Conservation (phyloP, 2,888 invertebrate species). For the Branchinecta sandiegonensis region DNA sequence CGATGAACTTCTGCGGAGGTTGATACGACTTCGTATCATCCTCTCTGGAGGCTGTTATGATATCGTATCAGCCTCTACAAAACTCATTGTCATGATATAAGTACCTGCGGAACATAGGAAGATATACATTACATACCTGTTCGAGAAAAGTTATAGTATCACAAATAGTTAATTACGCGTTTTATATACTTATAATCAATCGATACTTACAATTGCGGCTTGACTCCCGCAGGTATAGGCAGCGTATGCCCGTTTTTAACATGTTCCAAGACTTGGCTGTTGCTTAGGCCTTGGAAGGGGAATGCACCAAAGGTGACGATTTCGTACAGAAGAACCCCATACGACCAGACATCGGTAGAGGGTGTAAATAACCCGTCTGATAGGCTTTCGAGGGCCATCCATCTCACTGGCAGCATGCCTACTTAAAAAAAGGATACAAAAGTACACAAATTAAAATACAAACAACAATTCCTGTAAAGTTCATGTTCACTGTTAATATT, state of each 20-base stretch:
- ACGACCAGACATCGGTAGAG: conserved; percentile 79
- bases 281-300: conserved; percentile 69
- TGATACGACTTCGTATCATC: too few species aligned
- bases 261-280: conserved; percentile 63
- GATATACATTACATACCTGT: too few species aligned
- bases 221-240: conserved; percentile 57
- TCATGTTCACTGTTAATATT: too few species aligned
- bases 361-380: conserved; percentile 67
- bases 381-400: conserved; percentile 86
- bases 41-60: too few species aligned
- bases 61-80: too few species aligned
- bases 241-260: conserved; percentile 62
- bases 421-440: conserved; percentile 17
- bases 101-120: too few species aligned
- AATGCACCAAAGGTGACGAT: conserved; percentile 81
- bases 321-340: conserved; percentile 70
- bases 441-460: conserved; percentile 19
- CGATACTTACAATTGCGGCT: conserved; percentile 57
- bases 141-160: too few species aligned
- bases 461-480: conserved; percentile 17
- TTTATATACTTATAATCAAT: background rate
- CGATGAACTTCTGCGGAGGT: too few species aligned
- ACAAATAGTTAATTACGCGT: too few species aligned
- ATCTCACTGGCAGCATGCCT: conserved; percentile 69
- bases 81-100: too few species aligned